Percentiles rank a stretch among this genome's conserved stretches.
Conservation (phyloP, 1,140 invertebrate species). For the Musca vetustissima region DNA sequence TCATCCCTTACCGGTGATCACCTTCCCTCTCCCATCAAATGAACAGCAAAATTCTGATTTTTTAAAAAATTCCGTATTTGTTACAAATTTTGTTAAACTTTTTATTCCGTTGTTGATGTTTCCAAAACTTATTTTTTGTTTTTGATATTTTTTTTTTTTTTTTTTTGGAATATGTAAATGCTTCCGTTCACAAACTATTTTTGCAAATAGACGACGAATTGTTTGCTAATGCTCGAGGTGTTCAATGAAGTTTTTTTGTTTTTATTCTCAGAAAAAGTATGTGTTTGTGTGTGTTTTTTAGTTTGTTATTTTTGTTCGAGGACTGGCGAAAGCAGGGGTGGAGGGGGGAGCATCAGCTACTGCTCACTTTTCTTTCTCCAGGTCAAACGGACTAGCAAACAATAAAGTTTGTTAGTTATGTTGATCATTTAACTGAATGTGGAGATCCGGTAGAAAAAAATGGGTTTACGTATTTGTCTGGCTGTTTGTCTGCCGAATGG, state of each 20-base stretch:
- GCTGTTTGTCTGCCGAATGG: not conserved
- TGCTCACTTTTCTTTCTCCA: too few species aligned
- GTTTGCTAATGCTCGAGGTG: slow-evolving; percentile 20
- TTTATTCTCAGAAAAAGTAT: not conserved
- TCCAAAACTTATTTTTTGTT: too few species aligned
- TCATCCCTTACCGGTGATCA: too few species aligned
- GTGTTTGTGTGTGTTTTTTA: not conserved
- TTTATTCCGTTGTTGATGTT: too few species aligned
- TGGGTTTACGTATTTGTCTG: not conserved
- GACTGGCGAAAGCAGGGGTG: not conserved
- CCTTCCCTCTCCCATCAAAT: too few species aligned
- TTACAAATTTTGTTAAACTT: too few species aligned
- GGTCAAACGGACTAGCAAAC: slow-evolving; percentile 1
- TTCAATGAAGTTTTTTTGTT: slow-evolving; percentile 7
- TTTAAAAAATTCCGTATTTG: too few species aligned
- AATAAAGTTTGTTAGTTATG: slow-evolving; percentile 12
- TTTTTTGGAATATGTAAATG: slow-evolving; percentile 17
- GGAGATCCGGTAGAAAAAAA: not conserved
- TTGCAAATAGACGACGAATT: slow-evolving; percentile 19
- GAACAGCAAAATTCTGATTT: too few species aligned
- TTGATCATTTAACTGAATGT: slow-evolving; percentile 3
- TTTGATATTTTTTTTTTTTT: too few species aligned
- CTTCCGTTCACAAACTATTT: slow-evolving; percentile 21
- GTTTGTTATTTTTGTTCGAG: not conserved
- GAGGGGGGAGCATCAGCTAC: too few species aligned